Evolutionary conservation across 2,888 invertebrate genomes (phyloP).

Genomic region (Aricia artaxerxes): DNA sequence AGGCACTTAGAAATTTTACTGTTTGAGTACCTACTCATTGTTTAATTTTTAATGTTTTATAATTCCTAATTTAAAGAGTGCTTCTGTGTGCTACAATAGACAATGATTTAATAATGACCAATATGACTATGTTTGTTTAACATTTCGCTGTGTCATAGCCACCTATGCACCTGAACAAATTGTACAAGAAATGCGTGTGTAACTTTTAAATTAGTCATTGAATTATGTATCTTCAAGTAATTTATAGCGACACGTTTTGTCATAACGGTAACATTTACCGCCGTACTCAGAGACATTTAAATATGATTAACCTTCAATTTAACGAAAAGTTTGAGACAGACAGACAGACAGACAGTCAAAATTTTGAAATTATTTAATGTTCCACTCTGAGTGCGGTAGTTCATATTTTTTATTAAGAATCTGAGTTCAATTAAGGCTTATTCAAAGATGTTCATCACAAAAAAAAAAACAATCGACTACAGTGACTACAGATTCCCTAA

Average conservation of each 20-base stretch:
- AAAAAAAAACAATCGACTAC: no score
- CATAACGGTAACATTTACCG: not conserved
- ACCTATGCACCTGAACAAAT: constrained; percentile 11
- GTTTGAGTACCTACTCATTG: not conserved
- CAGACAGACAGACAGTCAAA: no score
- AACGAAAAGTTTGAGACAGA: no score
- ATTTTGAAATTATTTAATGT: no score
- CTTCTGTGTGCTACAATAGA: not conserved
- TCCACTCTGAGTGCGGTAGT: no score
- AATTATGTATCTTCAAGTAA: not conserved
- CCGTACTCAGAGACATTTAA: no score
- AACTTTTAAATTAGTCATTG: not conserved
- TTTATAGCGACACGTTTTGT: not conserved
- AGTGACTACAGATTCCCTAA: no score
- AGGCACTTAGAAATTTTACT: no score
- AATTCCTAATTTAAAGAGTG: not conserved
- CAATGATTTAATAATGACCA: not conserved
- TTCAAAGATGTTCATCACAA: no score
- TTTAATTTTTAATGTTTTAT: not conserved
- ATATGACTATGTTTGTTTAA: constrained; percentile 1
- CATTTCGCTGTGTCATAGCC: not conserved
- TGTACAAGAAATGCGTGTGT: not conserved
- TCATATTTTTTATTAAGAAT: not conserved
- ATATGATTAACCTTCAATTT: no score
- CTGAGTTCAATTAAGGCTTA: not conserved